These are phyloP conservation scores for Oncopodura yosiiana DNA, from an alignment of 1,140 invertebrate species.

Conservation along the genomic window DNA sequence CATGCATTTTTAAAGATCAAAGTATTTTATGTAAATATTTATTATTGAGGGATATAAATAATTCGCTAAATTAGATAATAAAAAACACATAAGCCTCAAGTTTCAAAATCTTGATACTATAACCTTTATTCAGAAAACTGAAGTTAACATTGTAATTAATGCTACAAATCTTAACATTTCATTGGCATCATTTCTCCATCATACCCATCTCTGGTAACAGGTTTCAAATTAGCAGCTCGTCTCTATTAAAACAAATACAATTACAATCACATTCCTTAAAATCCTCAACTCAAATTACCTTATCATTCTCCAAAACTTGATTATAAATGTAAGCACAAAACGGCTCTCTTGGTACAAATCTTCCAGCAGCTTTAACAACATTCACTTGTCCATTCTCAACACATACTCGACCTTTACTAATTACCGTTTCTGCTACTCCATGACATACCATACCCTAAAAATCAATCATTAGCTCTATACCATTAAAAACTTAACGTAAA, in stretches of 20 bases:
- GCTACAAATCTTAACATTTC: too few relatives aligned
- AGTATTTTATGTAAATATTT: too few relatives aligned
- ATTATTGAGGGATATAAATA: too few relatives aligned
- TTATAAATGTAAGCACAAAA: slow-evolving; percentile 58
- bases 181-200: slow-evolving; percentile 34
- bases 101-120: too few relatives aligned
- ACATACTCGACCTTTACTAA: slow-evolving; percentile 80
- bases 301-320: slow-evolving; percentile 47
- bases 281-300: too few relatives aligned
- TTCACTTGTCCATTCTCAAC: slow-evolving; percentile 79
- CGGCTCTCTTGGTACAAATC: slow-evolving; percentile 56
- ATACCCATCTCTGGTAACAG: slow-evolving; percentile 23
- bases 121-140: too few relatives aligned
- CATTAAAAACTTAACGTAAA: not conserved
- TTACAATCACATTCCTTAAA: slow-evolving; percentile 1
- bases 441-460: slow-evolving; percentile 48
- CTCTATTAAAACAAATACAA: slow-evolving; percentile 14
- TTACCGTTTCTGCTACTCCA: slow-evolving; percentile 83
- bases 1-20: too few relatives aligned
- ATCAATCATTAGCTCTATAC: not conserved
- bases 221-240: slow-evolving; percentile 9
- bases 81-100: too few relatives aligned
- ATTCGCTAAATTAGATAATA: too few relatives aligned
- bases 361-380: slow-evolving; percentile 72
- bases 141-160: too few relatives aligned